These are phyloP conservation scores for Etia nguti DNA, from an alignment of 2,113 vertebrate species.

Conservation along the genomic window DNA sequence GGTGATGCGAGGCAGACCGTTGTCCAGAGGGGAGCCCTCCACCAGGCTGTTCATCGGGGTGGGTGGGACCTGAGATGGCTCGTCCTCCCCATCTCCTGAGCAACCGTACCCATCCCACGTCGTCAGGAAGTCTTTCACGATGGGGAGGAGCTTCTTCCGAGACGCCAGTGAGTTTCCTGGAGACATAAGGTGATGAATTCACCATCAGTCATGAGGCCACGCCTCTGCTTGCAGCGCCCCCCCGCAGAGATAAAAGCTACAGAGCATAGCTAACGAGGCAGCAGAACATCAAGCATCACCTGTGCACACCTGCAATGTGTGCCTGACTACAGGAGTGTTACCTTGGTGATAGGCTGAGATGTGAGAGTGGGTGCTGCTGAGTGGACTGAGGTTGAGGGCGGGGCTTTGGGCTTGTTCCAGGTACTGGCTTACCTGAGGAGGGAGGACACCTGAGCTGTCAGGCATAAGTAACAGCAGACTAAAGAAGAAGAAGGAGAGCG, in stretches of 20 bases:
- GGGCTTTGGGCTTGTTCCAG: slow-evolving; percentile 77
- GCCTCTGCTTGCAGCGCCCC: background rate
- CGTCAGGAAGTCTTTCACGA: slow-evolving; percentile 78
- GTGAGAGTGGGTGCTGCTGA: slow-evolving; percentile 66
- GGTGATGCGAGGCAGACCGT: slow-evolving; percentile 78
- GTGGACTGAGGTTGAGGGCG: slow-evolving; percentile 66
- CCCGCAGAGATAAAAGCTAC: background rate
- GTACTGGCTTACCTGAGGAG: slow-evolving; percentile 73
- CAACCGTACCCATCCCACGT: slow-evolving; percentile 22
- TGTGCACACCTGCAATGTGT: background rate
- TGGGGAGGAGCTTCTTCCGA: slow-evolving; percentile 86
- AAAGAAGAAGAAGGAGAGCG: background rate
- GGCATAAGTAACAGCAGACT: background rate
- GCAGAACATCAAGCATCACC: background rate
- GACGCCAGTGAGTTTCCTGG: slow-evolving; percentile 76
- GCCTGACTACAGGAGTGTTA: background rate
- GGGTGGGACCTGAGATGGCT: slow-evolving; percentile 77
- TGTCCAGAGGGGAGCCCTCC: slow-evolving; percentile 88
- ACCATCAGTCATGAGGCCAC: background rate
- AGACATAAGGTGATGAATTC: background rate
- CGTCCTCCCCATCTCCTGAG: slow-evolving; percentile 19
- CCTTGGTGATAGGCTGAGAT: slow-evolving; percentile 81
- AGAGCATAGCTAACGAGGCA: background rate
- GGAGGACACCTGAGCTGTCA: background rate
- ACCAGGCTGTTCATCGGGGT: slow-evolving; percentile 96